Evolutionary conservation across 2,797 vertebrate species (phyloP).

Genomic region (Micromesistius poutassou): DNA sequence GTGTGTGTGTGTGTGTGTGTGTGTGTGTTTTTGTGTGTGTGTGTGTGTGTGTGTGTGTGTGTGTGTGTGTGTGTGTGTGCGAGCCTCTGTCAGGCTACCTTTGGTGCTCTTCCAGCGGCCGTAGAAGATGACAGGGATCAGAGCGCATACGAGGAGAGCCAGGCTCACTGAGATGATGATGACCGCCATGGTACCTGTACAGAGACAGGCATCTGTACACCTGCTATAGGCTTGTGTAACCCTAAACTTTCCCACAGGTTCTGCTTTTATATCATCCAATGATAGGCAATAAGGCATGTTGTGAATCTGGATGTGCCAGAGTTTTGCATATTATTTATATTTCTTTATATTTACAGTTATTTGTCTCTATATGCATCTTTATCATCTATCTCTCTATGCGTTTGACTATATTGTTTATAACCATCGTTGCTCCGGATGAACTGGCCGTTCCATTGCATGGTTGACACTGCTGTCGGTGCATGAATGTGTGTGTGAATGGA

Average conservation of each 20-base stretch:
- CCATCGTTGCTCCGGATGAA: not conserved
- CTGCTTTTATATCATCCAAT: not conserved
- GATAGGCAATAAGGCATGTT: not conserved
- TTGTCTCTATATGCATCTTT: not conserved
- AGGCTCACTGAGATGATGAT: slow-evolving; percentile 61
- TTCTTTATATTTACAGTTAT: not conserved
- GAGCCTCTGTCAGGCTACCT: slow-evolving; percentile 33
- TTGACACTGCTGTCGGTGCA: not conserved
- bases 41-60: not conserved
- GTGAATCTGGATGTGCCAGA: not conserved
- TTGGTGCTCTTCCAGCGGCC: slow-evolving; percentile 40
- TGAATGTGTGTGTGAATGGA: not conserved
- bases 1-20: not conserved
- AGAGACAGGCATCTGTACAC: slow-evolving; percentile 3
- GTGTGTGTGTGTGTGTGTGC: not conserved
- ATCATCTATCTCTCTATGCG: not conserved
- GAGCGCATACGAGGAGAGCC: slow-evolving; percentile 64
- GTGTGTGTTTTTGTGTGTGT: not conserved
- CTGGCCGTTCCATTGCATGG: not conserved
- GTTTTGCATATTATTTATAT: not conserved
- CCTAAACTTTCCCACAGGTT: not conserved
- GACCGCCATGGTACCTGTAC: slow-evolving; percentile 57
- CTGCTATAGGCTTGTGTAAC: not conserved
- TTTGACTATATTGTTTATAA: not conserved
- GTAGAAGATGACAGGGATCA: slow-evolving; percentile 64